These are phyloP conservation scores for Herminia tarsipennalis DNA, from an alignment of 2,888 invertebrate genomes.

Conservation along the genomic window DNA sequence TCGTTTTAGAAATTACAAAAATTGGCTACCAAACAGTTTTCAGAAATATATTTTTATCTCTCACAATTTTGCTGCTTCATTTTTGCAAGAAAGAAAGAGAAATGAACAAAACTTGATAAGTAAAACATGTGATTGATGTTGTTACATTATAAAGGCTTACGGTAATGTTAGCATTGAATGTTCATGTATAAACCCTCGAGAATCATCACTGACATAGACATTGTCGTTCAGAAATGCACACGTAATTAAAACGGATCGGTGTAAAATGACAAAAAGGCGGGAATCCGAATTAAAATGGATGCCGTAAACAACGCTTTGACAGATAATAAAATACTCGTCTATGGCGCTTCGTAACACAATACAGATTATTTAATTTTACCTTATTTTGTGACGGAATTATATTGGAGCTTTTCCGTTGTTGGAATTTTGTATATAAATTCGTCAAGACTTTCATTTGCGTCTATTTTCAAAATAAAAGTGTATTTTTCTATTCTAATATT, in stretches of 20 bases:
- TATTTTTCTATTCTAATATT: no score
- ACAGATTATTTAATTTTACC: slow-evolving; percentile 51
- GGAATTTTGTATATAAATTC: slow-evolving; percentile 29
- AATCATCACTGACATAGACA: slow-evolving; percentile 5
- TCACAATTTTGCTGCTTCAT: no score
- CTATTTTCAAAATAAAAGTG: no score
- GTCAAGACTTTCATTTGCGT: neutral
- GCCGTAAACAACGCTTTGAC: slow-evolving; percentile 60
- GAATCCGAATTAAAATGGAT: slow-evolving; percentile 64
- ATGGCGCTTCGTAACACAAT: slow-evolving; percentile 56
- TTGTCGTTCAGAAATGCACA: slow-evolving; percentile 18
- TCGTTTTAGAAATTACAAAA: no score
- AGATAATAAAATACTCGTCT: slow-evolving; percentile 58
- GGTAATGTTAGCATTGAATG: no score
- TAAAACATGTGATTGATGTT: no score
- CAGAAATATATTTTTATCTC: no score
- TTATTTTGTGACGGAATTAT: slow-evolving; percentile 42
- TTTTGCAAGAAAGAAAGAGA: no score
- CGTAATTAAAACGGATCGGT: slow-evolving; percentile 34
- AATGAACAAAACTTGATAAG: no score
- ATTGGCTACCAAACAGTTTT: no score
- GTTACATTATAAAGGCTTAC: no score
- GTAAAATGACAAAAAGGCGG: slow-evolving; percentile 68
- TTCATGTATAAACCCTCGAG: no score
- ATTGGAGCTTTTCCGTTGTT: slow-evolving; percentile 24